Evolutionary conservation across 2,888 invertebrate species (phyloP).

Genomic region (Daptonema setosum): DNA sequence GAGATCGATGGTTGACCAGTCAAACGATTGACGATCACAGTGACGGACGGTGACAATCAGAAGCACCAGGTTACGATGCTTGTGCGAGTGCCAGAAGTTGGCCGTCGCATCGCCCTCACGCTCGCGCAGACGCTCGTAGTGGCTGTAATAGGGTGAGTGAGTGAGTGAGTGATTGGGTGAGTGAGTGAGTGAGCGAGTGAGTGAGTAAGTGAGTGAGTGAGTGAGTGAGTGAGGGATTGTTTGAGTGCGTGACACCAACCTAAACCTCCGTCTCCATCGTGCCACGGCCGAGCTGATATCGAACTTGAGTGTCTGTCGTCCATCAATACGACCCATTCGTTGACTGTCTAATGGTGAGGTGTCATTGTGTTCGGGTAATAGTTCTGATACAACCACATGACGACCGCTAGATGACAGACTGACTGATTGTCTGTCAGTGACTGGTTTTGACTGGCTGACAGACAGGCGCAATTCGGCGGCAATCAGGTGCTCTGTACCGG

Average conservation of each 20-base stretch:
- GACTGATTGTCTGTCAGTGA: no score
- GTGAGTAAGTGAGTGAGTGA: no score
- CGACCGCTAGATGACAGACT: background rate
- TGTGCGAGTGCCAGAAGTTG: background rate
- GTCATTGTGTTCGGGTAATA: background rate
- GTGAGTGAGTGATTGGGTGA: no score
- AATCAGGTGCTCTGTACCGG: background rate
- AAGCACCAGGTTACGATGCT: background rate
- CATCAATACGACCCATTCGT: no score
- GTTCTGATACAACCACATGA: background rate
- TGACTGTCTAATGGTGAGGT: background rate
- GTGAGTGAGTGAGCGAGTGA: no score
- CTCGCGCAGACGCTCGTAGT: no score
- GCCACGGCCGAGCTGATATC: background rate
- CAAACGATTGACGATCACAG: background rate
- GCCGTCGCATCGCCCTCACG: background rate
- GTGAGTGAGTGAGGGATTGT: no score
- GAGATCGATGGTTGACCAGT: no score
- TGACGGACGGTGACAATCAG: background rate
- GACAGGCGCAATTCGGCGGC: background rate
- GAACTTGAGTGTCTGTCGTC: no score
- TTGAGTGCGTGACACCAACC: no score
- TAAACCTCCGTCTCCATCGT: conserved; percentile 1
- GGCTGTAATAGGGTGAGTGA: no score
- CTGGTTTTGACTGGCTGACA: no score